A percentile compares a stretch with the other conserved stretches of the same genome.
Conservation (phyloP, 2,797 vertebrate genomes). For the Pseudochromis fuscus region DNA sequence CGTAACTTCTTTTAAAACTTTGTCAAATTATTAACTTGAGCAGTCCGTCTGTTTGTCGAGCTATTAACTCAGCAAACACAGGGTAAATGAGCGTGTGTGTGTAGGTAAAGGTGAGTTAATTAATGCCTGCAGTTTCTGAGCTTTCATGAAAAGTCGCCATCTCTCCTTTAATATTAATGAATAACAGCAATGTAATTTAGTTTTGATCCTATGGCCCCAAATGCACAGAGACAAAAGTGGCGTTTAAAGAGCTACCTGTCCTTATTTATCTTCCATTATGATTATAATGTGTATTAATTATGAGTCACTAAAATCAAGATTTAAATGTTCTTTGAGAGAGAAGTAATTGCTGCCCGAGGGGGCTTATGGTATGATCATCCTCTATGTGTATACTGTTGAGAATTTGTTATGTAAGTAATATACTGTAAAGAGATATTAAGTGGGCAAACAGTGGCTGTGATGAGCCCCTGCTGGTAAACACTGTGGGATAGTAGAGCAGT, state of each 20-base stretch:
- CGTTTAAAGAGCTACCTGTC: neutral
- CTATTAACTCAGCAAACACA: slow-evolving; percentile 20
- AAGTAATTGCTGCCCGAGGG: no score
- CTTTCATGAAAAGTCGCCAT: neutral
- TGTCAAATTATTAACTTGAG: slow-evolving; percentile 40
- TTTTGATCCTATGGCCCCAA: neutral
- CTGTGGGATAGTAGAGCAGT: slow-evolving; percentile 7
- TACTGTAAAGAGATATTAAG: slow-evolving; percentile 25
- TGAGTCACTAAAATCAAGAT: no score
- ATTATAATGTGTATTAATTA: neutral
- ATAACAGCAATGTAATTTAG: slow-evolving; percentile 8
- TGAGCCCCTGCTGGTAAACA: slow-evolving; percentile 14
- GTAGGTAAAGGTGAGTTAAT: slow-evolving; percentile 6
- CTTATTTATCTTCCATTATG: neutral
- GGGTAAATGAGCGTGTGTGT: neutral
- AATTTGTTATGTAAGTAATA: neutral
- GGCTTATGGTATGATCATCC: no score
- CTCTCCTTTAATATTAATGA: neutral
- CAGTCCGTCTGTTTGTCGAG: slow-evolving; percentile 23
- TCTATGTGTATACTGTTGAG: neutral
- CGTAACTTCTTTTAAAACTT: slow-evolving; percentile 35
- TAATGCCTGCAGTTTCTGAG: slow-evolving; percentile 8
- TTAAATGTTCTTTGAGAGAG: neutral
- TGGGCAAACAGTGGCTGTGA: slow-evolving; percentile 22
- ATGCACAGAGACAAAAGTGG: slow-evolving; percentile 9